Conservation (phyloP, 2,888 invertebrate genomes). For the Ectemnius continuus region DNA sequence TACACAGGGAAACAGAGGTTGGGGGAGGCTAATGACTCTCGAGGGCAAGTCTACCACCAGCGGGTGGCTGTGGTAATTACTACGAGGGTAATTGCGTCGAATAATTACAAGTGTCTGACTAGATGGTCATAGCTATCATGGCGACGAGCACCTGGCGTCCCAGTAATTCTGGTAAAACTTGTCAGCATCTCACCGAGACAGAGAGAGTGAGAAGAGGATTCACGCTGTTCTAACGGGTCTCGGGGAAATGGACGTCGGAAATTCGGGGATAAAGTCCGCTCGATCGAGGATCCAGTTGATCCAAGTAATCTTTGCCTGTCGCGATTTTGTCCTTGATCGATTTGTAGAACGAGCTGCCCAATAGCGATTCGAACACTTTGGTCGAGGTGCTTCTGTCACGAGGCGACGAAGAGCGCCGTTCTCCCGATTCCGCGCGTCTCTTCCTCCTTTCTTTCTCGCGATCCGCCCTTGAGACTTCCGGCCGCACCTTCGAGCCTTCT, state of each 20-base stretch:
- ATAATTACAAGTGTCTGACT: constrained; percentile 10
- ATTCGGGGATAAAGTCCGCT: constrained; percentile 48
- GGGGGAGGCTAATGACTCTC: too few species aligned
- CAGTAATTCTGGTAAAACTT: too few species aligned
- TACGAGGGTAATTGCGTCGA: too few species aligned
- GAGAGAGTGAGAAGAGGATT: too few species aligned
- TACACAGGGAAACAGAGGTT: too few species aligned
- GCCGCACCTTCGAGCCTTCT: too few species aligned
- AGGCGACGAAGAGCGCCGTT: constrained; percentile 27
- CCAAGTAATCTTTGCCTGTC: constrained; percentile 5
- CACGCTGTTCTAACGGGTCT: constrained; percentile 24
- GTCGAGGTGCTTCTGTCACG: background rate
- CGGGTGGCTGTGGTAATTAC: too few species aligned
- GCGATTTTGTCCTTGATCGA: constrained; percentile 12
- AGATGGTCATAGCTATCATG: constrained; percentile 5
- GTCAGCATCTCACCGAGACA: background rate
- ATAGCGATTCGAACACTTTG: constrained; percentile 25
- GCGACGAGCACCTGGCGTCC: too few species aligned
- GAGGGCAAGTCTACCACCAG: too few species aligned
- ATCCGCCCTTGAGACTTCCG: background rate
- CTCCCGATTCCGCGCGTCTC: background rate
- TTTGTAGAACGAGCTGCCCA: constrained; percentile 10
- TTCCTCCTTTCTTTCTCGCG: background rate
- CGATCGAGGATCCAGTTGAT: constrained; percentile 10
- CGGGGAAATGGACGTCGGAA: constrained; percentile 45